phyloP scores from a whole-genome alignment of 2,797 vertebrate species.

The Catostomus latipinnis region DNA sequence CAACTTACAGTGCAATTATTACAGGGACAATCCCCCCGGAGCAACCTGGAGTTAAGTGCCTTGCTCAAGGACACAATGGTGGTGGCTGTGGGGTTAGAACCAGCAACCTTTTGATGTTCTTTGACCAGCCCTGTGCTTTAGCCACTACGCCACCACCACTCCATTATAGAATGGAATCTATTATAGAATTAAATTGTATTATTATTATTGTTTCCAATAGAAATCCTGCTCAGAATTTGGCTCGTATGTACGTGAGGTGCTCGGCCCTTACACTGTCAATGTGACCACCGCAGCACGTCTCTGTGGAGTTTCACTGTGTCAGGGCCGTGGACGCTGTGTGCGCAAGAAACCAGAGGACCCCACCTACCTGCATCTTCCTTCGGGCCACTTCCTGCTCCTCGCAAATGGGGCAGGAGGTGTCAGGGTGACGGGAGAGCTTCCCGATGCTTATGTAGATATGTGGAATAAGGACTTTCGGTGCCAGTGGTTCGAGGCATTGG shows the following conservation, averaged over 20 bases:
- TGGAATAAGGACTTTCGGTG: slow-evolving; percentile 81
- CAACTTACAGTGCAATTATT: too few species aligned
- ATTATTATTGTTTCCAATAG: slow-evolving; percentile 61
- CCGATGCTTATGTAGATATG: neutral
- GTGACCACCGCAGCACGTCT: slow-evolving; percentile 80
- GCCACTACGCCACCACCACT: too few species aligned
- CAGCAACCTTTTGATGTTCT: too few species aligned
- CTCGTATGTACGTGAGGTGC: slow-evolving; percentile 73
- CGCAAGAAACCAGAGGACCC: slow-evolving; percentile 75
- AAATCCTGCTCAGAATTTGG: slow-evolving; percentile 80
- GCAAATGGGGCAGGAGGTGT: slow-evolving; percentile 64
- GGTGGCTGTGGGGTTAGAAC: too few species aligned
- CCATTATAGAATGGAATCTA: too few species aligned
- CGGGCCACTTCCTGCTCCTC: slow-evolving; percentile 60
- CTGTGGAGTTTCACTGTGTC: slow-evolving; percentile 78
- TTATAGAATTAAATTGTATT: too few species aligned
- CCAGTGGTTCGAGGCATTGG: slow-evolving; percentile 78
- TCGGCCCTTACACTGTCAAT: slow-evolving; percentile 81
- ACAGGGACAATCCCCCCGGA: too few species aligned
- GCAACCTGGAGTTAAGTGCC: too few species aligned
- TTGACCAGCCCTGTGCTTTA: too few species aligned
- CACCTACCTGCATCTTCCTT: slow-evolving; percentile 77
- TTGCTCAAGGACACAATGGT: too few species aligned
- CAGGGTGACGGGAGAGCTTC: slow-evolving; percentile 65
- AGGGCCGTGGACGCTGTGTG: slow-evolving; percentile 80